Percentiles rank a stretch among this genome's conserved stretches.
Conservation (phyloP, 2,113 vertebrate species). For the Gymnocephalus cernua region DNA sequence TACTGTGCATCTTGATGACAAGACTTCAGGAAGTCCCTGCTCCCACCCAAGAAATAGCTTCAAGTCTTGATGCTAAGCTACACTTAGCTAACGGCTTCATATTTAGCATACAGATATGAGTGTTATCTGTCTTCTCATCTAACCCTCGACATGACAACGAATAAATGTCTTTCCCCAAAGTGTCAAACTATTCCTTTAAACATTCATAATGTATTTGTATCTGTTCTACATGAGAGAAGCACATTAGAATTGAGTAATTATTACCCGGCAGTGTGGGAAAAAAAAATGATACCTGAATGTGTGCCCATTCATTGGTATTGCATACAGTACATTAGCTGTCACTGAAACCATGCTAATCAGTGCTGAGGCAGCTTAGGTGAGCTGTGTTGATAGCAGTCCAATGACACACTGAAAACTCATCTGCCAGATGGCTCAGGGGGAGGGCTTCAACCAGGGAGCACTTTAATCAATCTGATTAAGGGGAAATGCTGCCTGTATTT, state of each 20-base stretch:
- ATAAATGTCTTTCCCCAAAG: neutral
- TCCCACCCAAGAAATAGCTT: neutral
- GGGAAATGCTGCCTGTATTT: slow-evolving; percentile 83
- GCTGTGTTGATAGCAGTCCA: slow-evolving; percentile 69
- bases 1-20: neutral
- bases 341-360: slow-evolving; percentile 57
- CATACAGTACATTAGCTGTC: slow-evolving; percentile 26
- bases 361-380: slow-evolving; percentile 61
- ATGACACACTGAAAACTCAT: slow-evolving; percentile 67
- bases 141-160: neutral
- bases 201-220: neutral
- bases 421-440: slow-evolving; percentile 80
- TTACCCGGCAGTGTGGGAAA: neutral
- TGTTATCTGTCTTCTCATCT: neutral
- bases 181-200: neutral
- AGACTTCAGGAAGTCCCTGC: neutral
- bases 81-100: neutral
- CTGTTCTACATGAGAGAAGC: neutral
- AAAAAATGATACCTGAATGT: neutral
- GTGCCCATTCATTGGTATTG: neutral
- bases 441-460: slow-evolving; percentile 75
- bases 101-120: too few species aligned
- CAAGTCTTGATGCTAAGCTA: neutral
- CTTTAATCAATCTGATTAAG: slow-evolving; percentile 85
- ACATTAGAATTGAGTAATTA: neutral